Percentiles rank a stretch among this genome's conserved stretches.
Evolutionary conservation across 1,140 invertebrate genomes (phyloP).

Genomic region (Sycophila sp.): DNA sequence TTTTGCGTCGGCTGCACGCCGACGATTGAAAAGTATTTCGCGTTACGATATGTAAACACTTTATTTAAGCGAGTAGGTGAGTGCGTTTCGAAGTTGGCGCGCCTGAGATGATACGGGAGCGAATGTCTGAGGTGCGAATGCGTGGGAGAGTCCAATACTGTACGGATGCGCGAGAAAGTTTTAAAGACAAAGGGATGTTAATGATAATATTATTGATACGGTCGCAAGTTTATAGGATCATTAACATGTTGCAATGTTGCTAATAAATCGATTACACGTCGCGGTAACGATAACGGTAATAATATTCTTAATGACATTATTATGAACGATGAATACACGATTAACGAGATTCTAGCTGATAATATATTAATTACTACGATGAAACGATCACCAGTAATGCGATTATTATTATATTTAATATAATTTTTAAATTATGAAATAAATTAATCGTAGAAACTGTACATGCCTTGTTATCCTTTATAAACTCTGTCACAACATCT

Average conservation of each 20-base stretch:
- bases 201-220: slow-evolving; percentile 52
- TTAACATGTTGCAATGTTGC: slow-evolving; percentile 57
- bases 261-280: slow-evolving; percentile 48
- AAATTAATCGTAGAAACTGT: slow-evolving; percentile 46
- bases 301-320: slow-evolving; percentile 57
- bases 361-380: slow-evolving; percentile 48
- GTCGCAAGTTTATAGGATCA: slow-evolving; percentile 53
- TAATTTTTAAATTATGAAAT: slow-evolving; percentile 52
- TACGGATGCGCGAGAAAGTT: slow-evolving; percentile 1
- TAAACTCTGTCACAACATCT: too few relatives aligned
- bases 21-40: slow-evolving; percentile 33
- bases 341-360: slow-evolving; percentile 55
- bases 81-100: not conserved
- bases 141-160: slow-evolving; percentile 32
- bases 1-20: slow-evolving; percentile 39
- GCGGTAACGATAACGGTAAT: slow-evolving; percentile 52
- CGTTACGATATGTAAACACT: slow-evolving; percentile 22
- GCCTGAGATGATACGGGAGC: slow-evolving; percentile 24
- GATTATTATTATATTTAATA: slow-evolving; percentile 55
- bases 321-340: slow-evolving; percentile 52
- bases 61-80: slow-evolving; percentile 30
- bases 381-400: slow-evolving; percentile 49
- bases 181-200: slow-evolving; percentile 35
- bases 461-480: not conserved
- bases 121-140: slow-evolving; percentile 1